Percentiles rank a stretch among this genome's conserved stretches.
Conservation (phyloP, 2,113 vertebrate species). For the Psilopogon haemacephalus region DNA sequence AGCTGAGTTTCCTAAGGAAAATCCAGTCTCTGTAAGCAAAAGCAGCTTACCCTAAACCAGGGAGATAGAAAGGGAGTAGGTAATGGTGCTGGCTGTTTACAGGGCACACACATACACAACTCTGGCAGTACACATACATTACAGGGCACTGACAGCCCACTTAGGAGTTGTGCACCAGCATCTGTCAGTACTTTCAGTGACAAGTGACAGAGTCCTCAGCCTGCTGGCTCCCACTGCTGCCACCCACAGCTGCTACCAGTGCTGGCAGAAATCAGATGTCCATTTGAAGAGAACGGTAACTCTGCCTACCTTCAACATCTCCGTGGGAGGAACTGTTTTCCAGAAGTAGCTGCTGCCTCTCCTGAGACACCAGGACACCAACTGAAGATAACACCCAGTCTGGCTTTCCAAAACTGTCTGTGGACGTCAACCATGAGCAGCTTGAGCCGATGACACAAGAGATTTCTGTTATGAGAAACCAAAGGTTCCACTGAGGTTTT, state of each 20-base stretch:
- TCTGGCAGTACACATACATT: background rate
- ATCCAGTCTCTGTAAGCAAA: background rate
- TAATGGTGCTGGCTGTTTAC: background rate
- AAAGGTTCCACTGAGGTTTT: background rate
- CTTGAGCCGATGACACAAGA: constrained; percentile 54
- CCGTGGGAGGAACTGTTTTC: constrained; percentile 40
- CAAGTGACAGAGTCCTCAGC: background rate
- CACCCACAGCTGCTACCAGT: background rate
- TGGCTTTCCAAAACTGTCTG: constrained; percentile 53
- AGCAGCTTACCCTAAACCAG: background rate
- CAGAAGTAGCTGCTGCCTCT: constrained; percentile 38
- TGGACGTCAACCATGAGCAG: constrained; percentile 67
- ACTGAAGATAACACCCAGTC: constrained; percentile 67
- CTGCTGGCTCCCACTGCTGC: background rate
- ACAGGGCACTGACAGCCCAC: background rate
- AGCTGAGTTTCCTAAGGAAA: background rate
- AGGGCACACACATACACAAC: no score
- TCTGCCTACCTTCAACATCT: constrained; percentile 58
- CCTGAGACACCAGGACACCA: constrained; percentile 34
- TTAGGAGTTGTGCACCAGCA: background rate
- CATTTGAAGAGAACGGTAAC: accelerated
- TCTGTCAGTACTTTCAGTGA: accelerated
- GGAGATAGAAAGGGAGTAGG: background rate
- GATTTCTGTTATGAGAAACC: constrained; percentile 36
- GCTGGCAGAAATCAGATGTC: background rate